phyloP scores from a whole-genome alignment of 2,113 vertebrate genomes.

The Peromyscus leucopus region DNA sequence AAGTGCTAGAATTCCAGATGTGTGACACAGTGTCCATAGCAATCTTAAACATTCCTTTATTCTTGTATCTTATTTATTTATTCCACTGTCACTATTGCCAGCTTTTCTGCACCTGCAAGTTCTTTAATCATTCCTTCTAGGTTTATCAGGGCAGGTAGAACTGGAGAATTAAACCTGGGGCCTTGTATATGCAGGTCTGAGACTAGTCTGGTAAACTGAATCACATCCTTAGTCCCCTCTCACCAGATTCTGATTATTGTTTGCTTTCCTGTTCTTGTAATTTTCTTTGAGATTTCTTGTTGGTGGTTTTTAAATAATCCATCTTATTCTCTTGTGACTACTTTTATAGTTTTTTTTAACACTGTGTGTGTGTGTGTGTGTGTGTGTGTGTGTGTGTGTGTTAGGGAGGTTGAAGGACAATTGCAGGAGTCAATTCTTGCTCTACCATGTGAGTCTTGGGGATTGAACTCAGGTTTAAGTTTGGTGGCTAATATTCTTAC shows the following conservation, averaged over 20 bases:
- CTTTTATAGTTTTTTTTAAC: constrained; percentile 10
- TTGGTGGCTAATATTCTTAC: not conserved
- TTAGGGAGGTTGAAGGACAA: not conserved
- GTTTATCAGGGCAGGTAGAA: not conserved
- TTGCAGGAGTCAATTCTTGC: not conserved
- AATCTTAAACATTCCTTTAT: not conserved
- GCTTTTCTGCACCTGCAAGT: not conserved
- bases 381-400: not conserved
- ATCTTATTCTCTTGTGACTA: not conserved
- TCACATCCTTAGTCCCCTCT: no score
- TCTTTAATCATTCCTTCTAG: not conserved
- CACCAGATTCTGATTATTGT: not conserved
- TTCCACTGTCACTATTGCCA: not conserved
- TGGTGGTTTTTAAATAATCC: not conserved
- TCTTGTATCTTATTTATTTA: constrained; percentile 26
- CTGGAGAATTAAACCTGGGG: not conserved
- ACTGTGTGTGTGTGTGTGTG: not conserved
- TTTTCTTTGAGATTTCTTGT: constrained; percentile 55
- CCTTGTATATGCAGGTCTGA: not conserved
- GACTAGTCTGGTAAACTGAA: not conserved
- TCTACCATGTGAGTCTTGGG: not conserved
- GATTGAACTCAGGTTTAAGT: not conserved
- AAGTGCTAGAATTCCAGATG: not conserved
- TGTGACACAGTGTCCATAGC: not conserved
- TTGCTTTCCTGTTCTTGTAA: constrained; percentile 5